A percentile compares a stretch with the other conserved stretches of the same genome.
Conservation (phyloP, 2,888 invertebrate species). For the Cotesia congregata region DNA sequence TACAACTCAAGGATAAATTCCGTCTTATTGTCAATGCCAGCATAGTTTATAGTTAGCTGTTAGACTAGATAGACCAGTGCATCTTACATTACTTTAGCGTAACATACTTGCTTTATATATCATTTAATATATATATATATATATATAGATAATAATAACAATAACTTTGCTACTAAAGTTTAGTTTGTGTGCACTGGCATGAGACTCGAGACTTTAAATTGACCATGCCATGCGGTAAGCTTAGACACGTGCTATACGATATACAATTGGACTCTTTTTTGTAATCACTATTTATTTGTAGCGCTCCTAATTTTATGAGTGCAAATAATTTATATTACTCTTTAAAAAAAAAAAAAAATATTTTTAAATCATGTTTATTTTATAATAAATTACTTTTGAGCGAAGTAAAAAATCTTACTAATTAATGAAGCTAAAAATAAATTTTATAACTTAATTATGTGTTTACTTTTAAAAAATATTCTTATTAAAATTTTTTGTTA, state of each 20-base stretch:
- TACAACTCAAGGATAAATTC: not conserved
- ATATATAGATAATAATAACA: not conserved
- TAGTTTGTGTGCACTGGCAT: not conserved
- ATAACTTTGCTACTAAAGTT: not conserved
- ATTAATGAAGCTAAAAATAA: too few species aligned
- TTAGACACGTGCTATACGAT: conserved; percentile 44
- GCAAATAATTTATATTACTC: too few species aligned
- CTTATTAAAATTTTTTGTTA: too few species aligned
- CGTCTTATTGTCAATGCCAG: not conserved
- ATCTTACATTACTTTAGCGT: conserved; percentile 10
- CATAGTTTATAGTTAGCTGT: not conserved
- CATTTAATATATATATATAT: not conserved
- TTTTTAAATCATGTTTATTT: too few species aligned
- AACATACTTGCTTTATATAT: not conserved
- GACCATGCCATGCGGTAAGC: conserved; percentile 46
- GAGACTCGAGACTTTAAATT: conserved; percentile 24
- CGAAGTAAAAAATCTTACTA: too few species aligned
- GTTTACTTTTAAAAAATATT: too few species aligned
- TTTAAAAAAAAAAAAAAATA: too few species aligned
- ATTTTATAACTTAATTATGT: too few species aligned
- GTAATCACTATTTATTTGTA: conserved; percentile 41
- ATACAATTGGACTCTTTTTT: conserved; percentile 48
- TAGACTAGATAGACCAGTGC: conserved; percentile 16
- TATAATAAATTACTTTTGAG: too few species aligned
- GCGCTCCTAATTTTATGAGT: too few species aligned